Evolutionary conservation across 2,888 invertebrate genomes (phyloP).

Genomic region (Campaea margaritaria): DNA sequence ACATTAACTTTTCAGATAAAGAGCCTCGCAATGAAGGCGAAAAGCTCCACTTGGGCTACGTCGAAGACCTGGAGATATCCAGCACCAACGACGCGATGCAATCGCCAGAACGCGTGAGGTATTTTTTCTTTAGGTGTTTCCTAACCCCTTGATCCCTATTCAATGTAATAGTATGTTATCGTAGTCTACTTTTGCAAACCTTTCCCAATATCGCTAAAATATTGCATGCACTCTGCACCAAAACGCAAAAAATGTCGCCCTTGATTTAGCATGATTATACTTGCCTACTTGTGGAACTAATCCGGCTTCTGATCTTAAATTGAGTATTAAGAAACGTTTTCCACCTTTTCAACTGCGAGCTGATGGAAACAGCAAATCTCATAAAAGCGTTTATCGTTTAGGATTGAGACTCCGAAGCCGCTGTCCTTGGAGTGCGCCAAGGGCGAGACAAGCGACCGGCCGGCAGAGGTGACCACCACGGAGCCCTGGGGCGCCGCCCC

Average conservation of each 20-base stretch:
- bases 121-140: constrained; percentile 64
- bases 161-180: constrained; percentile 2
- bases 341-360: too few relatives aligned
- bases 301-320: too few relatives aligned
- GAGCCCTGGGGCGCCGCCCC: constrained; percentile 66
- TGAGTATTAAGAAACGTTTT: too few relatives aligned
- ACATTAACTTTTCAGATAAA: constrained; percentile 61
- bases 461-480: constrained; percentile 78
- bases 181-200: constrained; percentile 1
- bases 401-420: constrained; percentile 81
- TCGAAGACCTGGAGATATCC: constrained; percentile 81
- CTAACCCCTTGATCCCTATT: constrained; percentile 4
- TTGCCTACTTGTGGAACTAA: too few relatives aligned
- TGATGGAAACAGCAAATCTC: background rate
- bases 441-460: constrained; percentile 67
- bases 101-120: constrained; percentile 83
- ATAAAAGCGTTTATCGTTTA: constrained; percentile 40
- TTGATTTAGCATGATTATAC: background rate
- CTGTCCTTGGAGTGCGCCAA: constrained; percentile 72
- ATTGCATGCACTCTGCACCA: background rate
- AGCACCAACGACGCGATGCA: constrained; percentile 83
- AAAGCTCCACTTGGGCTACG: constrained; percentile 76
- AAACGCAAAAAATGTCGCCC: background rate
- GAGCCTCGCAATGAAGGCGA: constrained; percentile 73
- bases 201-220: background rate